phyloP scores from a whole-genome alignment of 23 tunicate species.

The Trididemnum nubilum region DNA sequence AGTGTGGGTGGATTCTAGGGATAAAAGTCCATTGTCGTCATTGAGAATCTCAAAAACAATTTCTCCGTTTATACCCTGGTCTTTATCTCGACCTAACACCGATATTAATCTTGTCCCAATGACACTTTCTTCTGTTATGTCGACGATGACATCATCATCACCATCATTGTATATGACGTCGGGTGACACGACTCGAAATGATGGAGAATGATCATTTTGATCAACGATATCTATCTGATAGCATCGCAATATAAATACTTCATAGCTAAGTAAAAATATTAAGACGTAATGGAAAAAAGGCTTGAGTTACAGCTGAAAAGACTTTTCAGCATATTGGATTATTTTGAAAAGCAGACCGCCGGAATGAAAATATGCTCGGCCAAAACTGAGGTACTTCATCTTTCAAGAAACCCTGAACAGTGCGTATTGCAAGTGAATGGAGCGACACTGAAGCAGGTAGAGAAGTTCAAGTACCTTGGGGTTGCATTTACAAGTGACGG shows the following conservation, averaged over 20 bases:
- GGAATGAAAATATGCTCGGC: too few species aligned
- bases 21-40: background rate
- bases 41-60: conserved; percentile 46
- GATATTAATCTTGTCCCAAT: conserved; percentile 39
- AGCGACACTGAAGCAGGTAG: too few species aligned
- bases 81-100: conserved; percentile 49
- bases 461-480: too few species aligned
- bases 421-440: too few species aligned
- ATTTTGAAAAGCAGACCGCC: too few species aligned
- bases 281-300: background rate
- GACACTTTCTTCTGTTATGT: conserved; percentile 62
- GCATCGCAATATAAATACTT: background rate
- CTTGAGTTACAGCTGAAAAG: too few species aligned
- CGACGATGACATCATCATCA: conserved; percentile 41
- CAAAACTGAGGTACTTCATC: too few species aligned
- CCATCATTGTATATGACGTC: conserved; percentile 27
- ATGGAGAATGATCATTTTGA: conserved; percentile 83
- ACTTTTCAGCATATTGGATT: too few species aligned
- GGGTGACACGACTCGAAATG: conserved; percentile 31
- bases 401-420: too few species aligned
- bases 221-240: conserved; percentile 63
- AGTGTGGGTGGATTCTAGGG: conserved; percentile 14
- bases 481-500: too few species aligned
- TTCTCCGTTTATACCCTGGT: conserved; percentile 58
- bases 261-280: background rate